Percentiles rank a stretch among this genome's conserved stretches.
These are phyloP conservation scores for Pygoscelis adeliae DNA, from an alignment of 2,113 vertebrate genomes.

Conservation along the genomic window DNA sequence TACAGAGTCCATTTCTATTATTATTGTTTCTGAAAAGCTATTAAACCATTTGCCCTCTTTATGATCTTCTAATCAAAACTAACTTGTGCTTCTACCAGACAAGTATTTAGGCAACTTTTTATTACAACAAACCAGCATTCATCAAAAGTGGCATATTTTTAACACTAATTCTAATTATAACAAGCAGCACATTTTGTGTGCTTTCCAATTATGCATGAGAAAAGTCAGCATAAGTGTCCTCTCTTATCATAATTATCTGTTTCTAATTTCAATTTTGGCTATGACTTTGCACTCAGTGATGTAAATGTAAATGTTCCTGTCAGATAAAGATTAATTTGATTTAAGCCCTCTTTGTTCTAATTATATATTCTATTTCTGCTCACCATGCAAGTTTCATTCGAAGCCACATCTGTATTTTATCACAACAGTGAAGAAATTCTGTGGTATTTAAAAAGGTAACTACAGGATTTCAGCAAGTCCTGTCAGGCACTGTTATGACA, in stretches of 20 bases:
- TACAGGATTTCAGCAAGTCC: constrained; percentile 61
- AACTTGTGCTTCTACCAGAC: constrained; percentile 55
- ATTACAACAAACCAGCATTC: constrained; percentile 59
- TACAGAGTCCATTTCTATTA: background rate
- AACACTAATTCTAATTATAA: constrained; percentile 80
- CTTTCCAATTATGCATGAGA: constrained; percentile 80
- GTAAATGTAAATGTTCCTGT: constrained; percentile 88
- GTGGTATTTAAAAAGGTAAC: constrained; percentile 61
- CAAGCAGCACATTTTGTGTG: constrained; percentile 77
- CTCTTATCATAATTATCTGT: constrained; percentile 88
- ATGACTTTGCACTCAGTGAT: constrained; percentile 81
- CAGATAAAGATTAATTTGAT: constrained; percentile 89
- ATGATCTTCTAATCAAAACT: constrained; percentile 54
- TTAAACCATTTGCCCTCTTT: constrained; percentile 34
- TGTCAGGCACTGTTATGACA: constrained; percentile 66
- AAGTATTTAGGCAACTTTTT: constrained; percentile 69
- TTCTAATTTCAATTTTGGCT: constrained; percentile 88
- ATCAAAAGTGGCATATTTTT: constrained; percentile 72
- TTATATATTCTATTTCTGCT: constrained; percentile 86
- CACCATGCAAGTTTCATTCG: constrained; percentile 77
- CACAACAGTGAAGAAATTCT: constrained; percentile 73
- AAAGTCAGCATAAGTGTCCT: constrained; percentile 79
- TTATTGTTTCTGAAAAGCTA: constrained; percentile 13
- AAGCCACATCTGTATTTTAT: constrained; percentile 83
- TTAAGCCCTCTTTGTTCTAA: constrained; percentile 84